Conservation (phyloP, 1,140 invertebrate genomes). For the Drosophila punjabiensis region DNA sequence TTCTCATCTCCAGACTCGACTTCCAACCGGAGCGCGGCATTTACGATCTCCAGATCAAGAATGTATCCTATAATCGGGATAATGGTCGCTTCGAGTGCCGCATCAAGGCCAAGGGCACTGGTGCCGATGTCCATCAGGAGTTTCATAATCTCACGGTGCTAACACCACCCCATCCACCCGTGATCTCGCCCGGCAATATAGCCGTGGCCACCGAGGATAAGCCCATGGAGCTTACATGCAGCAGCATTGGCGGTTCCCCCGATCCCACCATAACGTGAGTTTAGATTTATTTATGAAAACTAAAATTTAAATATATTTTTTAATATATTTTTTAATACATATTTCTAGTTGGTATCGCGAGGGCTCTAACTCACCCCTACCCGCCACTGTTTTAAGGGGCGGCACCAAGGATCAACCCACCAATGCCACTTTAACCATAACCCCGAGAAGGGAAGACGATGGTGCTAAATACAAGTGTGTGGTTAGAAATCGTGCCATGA, state of each 20-base stretch:
- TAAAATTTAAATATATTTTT: neutral
- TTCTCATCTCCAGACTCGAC: constrained; percentile 88
- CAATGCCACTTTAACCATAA: constrained; percentile 90
- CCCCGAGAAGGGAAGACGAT: constrained; percentile 93
- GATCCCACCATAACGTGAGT: constrained; percentile 92
- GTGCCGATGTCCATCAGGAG: constrained; percentile 93
- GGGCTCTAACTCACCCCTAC: constrained; percentile 88
- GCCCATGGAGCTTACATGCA: constrained; percentile 91
- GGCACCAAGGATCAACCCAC: constrained; percentile 90
- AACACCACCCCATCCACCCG: constrained; percentile 92
- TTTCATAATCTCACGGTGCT: constrained; percentile 94
- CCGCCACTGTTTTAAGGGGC: constrained; percentile 88
- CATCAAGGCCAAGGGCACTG: constrained; percentile 93
- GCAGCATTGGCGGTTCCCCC: constrained; percentile 94
- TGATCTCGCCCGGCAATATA: constrained; percentile 89
- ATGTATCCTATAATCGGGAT: constrained; percentile 94
- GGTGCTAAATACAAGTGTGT: constrained; percentile 92
- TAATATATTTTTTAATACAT: neutral
- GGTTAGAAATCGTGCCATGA: constrained; percentile 95
- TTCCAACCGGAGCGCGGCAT: constrained; percentile 92
- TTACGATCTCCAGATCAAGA: constrained; percentile 94
- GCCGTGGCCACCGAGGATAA: constrained; percentile 93
- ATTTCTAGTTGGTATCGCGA: constrained; percentile 89
- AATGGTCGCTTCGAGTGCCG: constrained; percentile 96
- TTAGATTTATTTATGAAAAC: neutral